A percentile compares a stretch with the other conserved stretches of the same genome.
Evolutionary conservation across 2,113 vertebrate genomes (phyloP).

Genomic region (Struthio camelus): DNA sequence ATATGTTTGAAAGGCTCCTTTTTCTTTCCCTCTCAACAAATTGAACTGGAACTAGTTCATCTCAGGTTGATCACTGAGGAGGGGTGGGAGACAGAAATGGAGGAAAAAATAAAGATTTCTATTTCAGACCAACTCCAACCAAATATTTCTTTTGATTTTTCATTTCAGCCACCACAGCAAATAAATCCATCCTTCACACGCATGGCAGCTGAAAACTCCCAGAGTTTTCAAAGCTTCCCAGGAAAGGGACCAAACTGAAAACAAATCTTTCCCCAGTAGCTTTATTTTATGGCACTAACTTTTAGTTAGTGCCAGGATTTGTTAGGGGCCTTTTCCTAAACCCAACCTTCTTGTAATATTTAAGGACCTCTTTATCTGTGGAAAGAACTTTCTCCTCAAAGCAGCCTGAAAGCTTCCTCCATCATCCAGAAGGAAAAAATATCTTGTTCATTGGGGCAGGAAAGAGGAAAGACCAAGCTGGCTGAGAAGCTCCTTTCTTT

Average conservation of each 20-base stretch:
- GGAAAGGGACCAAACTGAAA: not conserved
- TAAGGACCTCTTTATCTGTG: not conserved
- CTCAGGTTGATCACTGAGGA: not conserved
- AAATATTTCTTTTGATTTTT: conserved; percentile 19
- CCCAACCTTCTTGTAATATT: not conserved
- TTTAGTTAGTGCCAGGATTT: not conserved
- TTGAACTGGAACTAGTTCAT: conserved; percentile 1
- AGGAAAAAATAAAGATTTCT: not conserved
- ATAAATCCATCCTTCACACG: not conserved
- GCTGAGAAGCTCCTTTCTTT: not conserved
- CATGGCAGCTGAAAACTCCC: not conserved
- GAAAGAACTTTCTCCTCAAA: not conserved
- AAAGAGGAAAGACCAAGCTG: not conserved
- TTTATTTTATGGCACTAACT: not conserved
- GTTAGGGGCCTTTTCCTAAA: not conserved
- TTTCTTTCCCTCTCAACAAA: not conserved
- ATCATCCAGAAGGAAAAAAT: not conserved
- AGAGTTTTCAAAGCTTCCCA: not conserved
- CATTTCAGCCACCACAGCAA: not conserved
- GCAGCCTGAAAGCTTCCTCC: not conserved
- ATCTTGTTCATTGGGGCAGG: not conserved
- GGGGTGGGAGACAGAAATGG: not conserved
- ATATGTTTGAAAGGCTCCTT: not conserved
- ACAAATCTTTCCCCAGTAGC: not conserved
- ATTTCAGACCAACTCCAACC: conserved; percentile 1